Conservation (phyloP, 2,888 invertebrate genomes). For the Marasmarcha lunaedactyla region DNA sequence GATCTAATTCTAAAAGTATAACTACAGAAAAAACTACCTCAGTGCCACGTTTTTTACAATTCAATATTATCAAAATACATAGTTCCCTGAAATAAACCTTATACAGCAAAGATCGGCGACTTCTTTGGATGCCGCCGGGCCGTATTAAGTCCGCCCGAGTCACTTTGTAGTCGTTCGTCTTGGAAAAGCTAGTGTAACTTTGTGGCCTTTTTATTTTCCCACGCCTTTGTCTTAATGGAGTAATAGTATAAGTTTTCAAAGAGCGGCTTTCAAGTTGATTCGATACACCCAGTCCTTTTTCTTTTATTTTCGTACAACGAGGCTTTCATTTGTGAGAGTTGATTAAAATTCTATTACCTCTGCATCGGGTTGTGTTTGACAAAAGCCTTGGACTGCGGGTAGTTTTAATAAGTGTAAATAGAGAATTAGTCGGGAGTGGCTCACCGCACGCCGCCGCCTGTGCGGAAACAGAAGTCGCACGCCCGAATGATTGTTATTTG, state of each 20-base stretch:
- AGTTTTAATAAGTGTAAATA: too few relatives aligned
- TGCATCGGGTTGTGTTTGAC: too few relatives aligned
- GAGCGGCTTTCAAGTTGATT: slow-evolving; percentile 20
- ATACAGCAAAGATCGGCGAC: slow-evolving; percentile 35
- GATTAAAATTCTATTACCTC: too few relatives aligned
- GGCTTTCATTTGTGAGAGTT: too few relatives aligned
- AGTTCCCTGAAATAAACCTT: slow-evolving; percentile 10
- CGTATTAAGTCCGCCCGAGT: slow-evolving; percentile 32
- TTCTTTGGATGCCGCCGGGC: slow-evolving; percentile 34
- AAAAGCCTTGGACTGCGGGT: too few relatives aligned
- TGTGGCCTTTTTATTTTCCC: slow-evolving; percentile 22
- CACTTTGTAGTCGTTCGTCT: slow-evolving; percentile 35
- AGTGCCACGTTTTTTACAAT: too few relatives aligned
- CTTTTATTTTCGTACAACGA: slow-evolving; percentile 1
- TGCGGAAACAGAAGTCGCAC: not conserved
- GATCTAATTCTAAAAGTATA: too few relatives aligned
- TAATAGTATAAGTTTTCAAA: slow-evolving; percentile 23
- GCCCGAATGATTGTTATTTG: slow-evolving; percentile 21
- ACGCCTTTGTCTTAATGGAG: slow-evolving; percentile 27
- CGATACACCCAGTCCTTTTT: slow-evolving; percentile 2
- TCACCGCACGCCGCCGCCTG: too few relatives aligned
- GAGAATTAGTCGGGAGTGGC: too few relatives aligned
- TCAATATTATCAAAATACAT: too few relatives aligned
- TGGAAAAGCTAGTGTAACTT: slow-evolving; percentile 26
- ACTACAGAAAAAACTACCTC: too few relatives aligned